A percentile compares a stretch with the other conserved stretches of the same genome.
Evolutionary conservation across 1,140 invertebrate genomes (phyloP).

Genomic region (Neocloeon triangulifer): DNA sequence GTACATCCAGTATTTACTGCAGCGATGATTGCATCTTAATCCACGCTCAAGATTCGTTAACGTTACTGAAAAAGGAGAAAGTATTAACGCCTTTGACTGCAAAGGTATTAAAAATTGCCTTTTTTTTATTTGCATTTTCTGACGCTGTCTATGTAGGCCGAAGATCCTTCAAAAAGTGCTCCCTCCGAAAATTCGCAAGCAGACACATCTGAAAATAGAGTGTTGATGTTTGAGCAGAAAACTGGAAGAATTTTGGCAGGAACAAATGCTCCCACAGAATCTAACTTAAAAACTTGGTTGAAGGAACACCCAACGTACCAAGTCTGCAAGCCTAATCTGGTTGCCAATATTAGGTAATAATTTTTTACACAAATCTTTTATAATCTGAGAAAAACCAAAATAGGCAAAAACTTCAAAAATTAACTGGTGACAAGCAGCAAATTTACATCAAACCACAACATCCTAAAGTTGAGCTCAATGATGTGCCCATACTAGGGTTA

Average conservation of each 20-base stretch:
- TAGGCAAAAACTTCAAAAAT: too few species aligned
- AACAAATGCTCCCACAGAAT: slow-evolving; percentile 48
- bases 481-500: too few species aligned
- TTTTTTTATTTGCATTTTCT: too few species aligned
- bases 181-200: too few species aligned
- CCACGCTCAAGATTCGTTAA: slow-evolving; percentile 52
- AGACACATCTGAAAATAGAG: slow-evolving; percentile 12
- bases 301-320: slow-evolving; percentile 69
- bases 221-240: slow-evolving; percentile 58
- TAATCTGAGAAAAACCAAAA: too few species aligned
- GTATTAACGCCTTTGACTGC: too few species aligned
- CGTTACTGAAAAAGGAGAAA: slow-evolving; percentile 12
- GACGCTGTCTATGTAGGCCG: too few species aligned
- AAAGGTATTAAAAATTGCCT: too few species aligned
- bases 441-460: too few species aligned
- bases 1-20: slow-evolving; percentile 59
- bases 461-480: too few species aligned
- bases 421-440: too few species aligned
- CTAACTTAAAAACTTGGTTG: slow-evolving; percentile 59
- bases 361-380: not conserved
- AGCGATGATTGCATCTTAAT: slow-evolving; percentile 65
- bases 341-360: not conserved
- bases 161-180: too few species aligned
- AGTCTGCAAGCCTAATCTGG: slow-evolving; percentile 32
- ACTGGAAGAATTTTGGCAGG: slow-evolving; percentile 38